Conservation (phyloP, 2,888 invertebrate species). For the Nemurella pictetii region DNA sequence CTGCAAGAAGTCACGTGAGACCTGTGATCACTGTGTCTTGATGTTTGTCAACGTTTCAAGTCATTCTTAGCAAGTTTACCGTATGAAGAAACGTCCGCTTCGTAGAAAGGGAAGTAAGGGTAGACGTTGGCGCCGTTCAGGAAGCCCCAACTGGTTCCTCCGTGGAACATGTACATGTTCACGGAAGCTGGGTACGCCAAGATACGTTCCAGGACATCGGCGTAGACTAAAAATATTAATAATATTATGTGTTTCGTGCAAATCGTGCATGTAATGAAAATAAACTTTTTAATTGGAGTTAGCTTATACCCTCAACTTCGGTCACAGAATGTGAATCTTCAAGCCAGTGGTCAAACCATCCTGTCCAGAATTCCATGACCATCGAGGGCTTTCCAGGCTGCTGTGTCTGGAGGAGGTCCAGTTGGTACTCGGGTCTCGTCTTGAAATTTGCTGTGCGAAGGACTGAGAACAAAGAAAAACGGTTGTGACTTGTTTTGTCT, state of each 20-base stretch:
- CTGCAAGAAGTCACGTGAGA: slow-evolving; percentile 44
- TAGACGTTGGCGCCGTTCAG: slow-evolving; percentile 41
- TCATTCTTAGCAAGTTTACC: too few relatives aligned
- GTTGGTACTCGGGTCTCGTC: slow-evolving; percentile 51
- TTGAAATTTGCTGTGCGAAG: slow-evolving; percentile 61
- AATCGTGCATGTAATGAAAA: background rate
- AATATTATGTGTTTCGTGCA: background rate
- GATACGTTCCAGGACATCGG: slow-evolving; percentile 41
- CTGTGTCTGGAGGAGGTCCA: slow-evolving; percentile 51
- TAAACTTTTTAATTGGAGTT: background rate
- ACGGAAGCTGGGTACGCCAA: slow-evolving; percentile 49
- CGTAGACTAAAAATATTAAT: slow-evolving; percentile 40
- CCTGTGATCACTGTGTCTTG: too few relatives aligned
- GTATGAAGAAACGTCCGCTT: slow-evolving; percentile 54
- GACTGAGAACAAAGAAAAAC: too few relatives aligned
- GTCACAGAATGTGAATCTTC: slow-evolving; percentile 48
- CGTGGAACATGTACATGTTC: slow-evolving; percentile 53
- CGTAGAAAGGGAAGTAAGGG: slow-evolving; percentile 38
- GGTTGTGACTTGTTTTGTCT: too few relatives aligned
- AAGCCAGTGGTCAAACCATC: slow-evolving; percentile 65
- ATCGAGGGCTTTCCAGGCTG: slow-evolving; percentile 58
- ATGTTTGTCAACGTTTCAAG: too few relatives aligned
- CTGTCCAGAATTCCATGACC: slow-evolving; percentile 63
- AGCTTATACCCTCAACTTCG: slow-evolving; percentile 42
- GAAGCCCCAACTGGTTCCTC: slow-evolving; percentile 51